Base-by-base conservation (phyloP, 2,797 vertebrate genomes). In the Prionace glauca region DNA sequence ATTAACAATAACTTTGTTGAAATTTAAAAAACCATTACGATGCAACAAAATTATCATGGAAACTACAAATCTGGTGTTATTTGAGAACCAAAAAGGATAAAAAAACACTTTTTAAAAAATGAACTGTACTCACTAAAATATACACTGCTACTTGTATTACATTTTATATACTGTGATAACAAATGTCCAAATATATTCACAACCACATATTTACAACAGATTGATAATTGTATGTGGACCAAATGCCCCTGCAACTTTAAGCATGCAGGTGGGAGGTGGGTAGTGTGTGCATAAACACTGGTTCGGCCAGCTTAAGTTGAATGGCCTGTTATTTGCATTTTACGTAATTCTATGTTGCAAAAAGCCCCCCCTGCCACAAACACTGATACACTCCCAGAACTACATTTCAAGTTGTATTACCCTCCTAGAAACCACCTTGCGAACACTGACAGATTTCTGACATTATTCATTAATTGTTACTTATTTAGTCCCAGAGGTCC, bases 51-150 rank as follows among this genome's bases (percentile, higher is more conserved):
- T 11, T 41, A 96, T 36, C 77, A 69, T 32, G 32, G 95, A 50
- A 90, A 87, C 24, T 92, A 24, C 91, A n/a, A 86, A 69, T 95
- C 56, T 69, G 94, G 65, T 95, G n/a, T 79, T 95, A 88, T 90
- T 86, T 3, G 65, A 60, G 87, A 29, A 90, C 26, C 50, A 84
- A 81, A 22, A 26, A 16, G 24, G 60, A n/a, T 95, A 24, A 69
- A 95, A 95, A 65, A 94, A 3, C 0, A 36, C 0, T 77, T 72
- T 95, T 11, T 74, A n/a, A 50, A 95, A 50, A 29, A 67, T 74
- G 45, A 74, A 50, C n/a, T 22, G 36, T 67, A 24, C 26, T 56
- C 67, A 56, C 20, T 74, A 36, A 84, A 77, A 41, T 32, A 74
- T 32, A 69, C 71, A 18, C 29, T 95, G 7, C 32, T 72, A 22